Evolutionary conservation across 2,888 invertebrate genomes (phyloP), one percentile per base, ranked within the genome.

Genomic region (Trimorus sp.): DNA sequence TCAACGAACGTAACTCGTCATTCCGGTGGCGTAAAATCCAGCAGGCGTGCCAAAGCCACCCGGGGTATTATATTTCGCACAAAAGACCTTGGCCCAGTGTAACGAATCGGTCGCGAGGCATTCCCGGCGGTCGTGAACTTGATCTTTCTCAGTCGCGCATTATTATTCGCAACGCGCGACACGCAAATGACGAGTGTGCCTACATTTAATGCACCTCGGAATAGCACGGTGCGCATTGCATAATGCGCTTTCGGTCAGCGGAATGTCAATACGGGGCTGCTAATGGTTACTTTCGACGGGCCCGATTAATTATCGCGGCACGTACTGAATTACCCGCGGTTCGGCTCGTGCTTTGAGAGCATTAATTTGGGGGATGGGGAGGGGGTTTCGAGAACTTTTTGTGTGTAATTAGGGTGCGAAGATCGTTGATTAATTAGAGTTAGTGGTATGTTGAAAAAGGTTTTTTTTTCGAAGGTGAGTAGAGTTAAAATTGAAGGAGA

Each of bases 31-130:
- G 56, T 75, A 26, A 77, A 75, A 71, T 75, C 70, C 75, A 82
- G 75, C 71, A 66, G 82, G 79, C 75, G 82, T 75, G 82, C 68
- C 79, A 71, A 68, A 26, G 26, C 26, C 1, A 79, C 69, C 26
- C 26, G 37, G 65, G 69, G 65, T 75, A 75, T 75, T 82, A 70
- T 79, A 75, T 75, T 82, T 82, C 40, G 66, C 58, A 58, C 75
- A 59, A 82, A 78, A 68, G 82, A 82, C 82, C 82, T 82, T 82
- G 82, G 82, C 82, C 82, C 82, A 82, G 78, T 82, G 74, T 75
- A 82, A 82, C 82, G 82, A 82, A 82, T 82, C 75, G 75, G 45
- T 66, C 26, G 66, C 60, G 68, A 70, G 71, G 71, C 73, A 82
- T 78, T 75, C 66, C 60, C 54, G 66, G 54, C 73, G 74, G 58